phyloP scores from a whole-genome alignment of 2,888 invertebrate genomes.

The Ethmia dodecea region DNA sequence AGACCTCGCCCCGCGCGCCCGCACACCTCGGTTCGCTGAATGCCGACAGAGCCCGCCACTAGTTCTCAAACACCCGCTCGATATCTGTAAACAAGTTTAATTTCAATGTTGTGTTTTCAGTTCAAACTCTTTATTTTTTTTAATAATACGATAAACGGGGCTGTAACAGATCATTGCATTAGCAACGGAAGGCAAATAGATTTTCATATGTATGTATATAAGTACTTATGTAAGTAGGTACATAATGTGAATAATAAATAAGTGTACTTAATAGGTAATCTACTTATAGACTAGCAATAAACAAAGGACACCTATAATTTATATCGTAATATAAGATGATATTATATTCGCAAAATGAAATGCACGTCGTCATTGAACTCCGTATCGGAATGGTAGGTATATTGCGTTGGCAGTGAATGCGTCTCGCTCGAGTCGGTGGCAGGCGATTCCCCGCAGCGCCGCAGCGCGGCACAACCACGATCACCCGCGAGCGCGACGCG shows the following conservation, averaged over 20 bases:
- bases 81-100: constrained; percentile 75
- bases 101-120: constrained; percentile 54
- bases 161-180: background rate
- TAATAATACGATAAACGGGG: background rate
- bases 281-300: background rate
- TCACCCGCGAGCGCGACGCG: constrained; percentile 39
- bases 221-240: background rate
- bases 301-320: background rate
- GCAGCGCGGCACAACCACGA: constrained; percentile 46
- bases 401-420: constrained; percentile 55
- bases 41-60: constrained; percentile 70
- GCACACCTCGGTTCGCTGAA: constrained; percentile 33
- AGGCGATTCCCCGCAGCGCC: constrained; percentile 41
- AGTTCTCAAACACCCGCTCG: constrained; percentile 62
- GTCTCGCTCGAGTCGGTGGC: constrained; percentile 48
- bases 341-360: constrained; percentile 28
- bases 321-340: constrained; percentile 4
- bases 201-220: constrained; percentile 5
- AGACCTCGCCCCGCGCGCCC: constrained; percentile 60
- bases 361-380: constrained; percentile 43
- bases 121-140: background rate
- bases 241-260: background rate
- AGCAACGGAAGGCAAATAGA: background rate
- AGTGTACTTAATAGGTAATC: background rate
- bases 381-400: constrained; percentile 59